Base-by-base conservation (phyloP, 2,888 invertebrate genomes). In the Pammene fasciana region DNA sequence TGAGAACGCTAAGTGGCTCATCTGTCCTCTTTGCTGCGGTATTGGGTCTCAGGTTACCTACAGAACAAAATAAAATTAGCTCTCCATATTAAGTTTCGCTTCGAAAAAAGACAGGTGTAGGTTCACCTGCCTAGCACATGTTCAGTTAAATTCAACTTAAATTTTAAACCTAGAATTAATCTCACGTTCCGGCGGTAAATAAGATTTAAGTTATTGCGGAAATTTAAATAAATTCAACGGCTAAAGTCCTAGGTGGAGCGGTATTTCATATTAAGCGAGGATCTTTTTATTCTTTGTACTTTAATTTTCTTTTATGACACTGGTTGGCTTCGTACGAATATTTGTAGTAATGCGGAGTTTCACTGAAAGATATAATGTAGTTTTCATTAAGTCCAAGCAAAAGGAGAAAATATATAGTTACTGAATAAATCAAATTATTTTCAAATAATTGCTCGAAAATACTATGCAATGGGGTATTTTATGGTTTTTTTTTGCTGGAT, bases 121-220 rank as follows among this genome's bases (percentile, higher is more conserved):
- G 71, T 81, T 86, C 91, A 92, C 89, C 92, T 91, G 92, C 88
- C 79, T 80, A 82, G 81, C 90, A 88, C 88, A 84, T 89, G 88
- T 86, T 85, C 78, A 76, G 82, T 80, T 83, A 79, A 80, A 79
- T 78, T 80, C 79, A 81, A 82, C 78, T 79, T 70, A 68, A 79
- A 82, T 80, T 78, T 80, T 80, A 77, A 81, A 80, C 68, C 65
- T 65, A 70, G 73, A 72, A 76, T 74, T 71, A 76, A 75, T 74
- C 72, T 71, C 76, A 76, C 79, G 76, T 76, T 75, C 76, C 10
- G 65, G 46, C 65, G 46, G 65, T 70, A 65, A 70, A 70, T 70
- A 70, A 65, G 59, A 70, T 65, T 70, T 65, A 70, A 70, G 55
- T 70, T 65, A 70, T 70, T 65, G 59, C 65, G 41, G 38, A 55